phyloP scores from a whole-genome alignment of 2,888 invertebrate genomes.

The Xanthorhoe spadicearia region DNA sequence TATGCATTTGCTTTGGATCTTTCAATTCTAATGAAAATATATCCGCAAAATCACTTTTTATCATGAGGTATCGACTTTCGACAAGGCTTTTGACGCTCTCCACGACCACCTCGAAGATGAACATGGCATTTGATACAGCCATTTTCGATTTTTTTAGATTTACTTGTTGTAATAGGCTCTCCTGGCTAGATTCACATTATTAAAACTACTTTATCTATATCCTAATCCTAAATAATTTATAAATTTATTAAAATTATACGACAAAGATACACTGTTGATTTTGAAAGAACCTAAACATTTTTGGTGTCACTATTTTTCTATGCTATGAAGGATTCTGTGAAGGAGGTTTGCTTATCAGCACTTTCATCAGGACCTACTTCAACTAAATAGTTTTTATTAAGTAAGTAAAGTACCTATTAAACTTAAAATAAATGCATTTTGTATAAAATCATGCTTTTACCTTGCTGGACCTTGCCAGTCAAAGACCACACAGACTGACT shows the following conservation, averaged over 20 bases:
- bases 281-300: constrained; percentile 6
- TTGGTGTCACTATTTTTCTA: background rate
- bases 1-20: constrained; percentile 78
- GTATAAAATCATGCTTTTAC: too few relatives aligned
- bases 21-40: constrained; percentile 76
- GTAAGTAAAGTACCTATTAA: too few relatives aligned
- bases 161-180: constrained; percentile 26
- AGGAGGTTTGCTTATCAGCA: background rate
- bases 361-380: too few relatives aligned
- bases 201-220: background rate
- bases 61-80: constrained; percentile 65
- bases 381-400: too few relatives aligned
- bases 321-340: too few relatives aligned
- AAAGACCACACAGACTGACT: too few relatives aligned
- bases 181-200: constrained; percentile 20
- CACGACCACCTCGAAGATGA: constrained; percentile 76
- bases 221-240: constrained; percentile 3
- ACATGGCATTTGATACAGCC: constrained; percentile 74
- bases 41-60: constrained; percentile 74
- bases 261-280: constrained; percentile 2
- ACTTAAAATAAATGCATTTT: too few relatives aligned
- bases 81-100: constrained; percentile 67
- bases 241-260: background rate
- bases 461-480: too few relatives aligned
- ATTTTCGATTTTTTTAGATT: constrained; percentile 54